phyloP scores from a whole-genome alignment of 2,797 vertebrate species.

The Anguilla anguilla region DNA sequence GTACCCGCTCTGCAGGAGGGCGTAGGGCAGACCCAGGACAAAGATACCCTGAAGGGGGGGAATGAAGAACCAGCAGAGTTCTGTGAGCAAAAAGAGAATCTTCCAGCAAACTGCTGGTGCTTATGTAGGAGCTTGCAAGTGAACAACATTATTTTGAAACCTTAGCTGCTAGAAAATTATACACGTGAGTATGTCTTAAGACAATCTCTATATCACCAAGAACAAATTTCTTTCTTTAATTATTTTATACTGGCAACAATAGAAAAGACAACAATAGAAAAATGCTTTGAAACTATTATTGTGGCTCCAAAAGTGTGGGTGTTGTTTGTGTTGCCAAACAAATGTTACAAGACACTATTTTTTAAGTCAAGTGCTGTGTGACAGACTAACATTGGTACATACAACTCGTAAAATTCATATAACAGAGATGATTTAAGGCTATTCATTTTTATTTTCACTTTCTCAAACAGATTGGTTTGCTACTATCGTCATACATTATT shows the following conservation, averaged over 20 bases:
- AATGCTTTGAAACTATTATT: background rate
- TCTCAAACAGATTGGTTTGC: background rate
- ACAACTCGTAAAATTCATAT: background rate
- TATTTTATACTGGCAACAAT: background rate
- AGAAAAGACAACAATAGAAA: background rate
- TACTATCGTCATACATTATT: no score
- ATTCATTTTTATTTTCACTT: background rate
- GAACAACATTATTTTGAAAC: slow-evolving; percentile 7
- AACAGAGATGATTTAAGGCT: background rate
- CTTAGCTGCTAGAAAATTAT: slow-evolving; percentile 13
- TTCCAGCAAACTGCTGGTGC: background rate
- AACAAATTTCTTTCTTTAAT: background rate
- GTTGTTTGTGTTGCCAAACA: background rate
- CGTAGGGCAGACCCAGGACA: slow-evolving; percentile 76
- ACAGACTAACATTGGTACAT: background rate
- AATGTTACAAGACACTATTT: background rate
- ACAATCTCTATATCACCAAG: background rate
- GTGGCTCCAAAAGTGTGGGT: background rate
- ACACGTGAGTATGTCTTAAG: background rate
- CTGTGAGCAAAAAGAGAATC: background rate
- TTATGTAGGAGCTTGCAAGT: background rate
- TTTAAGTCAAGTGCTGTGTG: background rate
- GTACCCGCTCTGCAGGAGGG: slow-evolving; percentile 77
- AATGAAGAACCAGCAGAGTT: background rate
- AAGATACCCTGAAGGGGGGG: slow-evolving; percentile 72